Conservation (phyloP, 2,797 vertebrate species). For the Clarias laeviceps region DNA sequence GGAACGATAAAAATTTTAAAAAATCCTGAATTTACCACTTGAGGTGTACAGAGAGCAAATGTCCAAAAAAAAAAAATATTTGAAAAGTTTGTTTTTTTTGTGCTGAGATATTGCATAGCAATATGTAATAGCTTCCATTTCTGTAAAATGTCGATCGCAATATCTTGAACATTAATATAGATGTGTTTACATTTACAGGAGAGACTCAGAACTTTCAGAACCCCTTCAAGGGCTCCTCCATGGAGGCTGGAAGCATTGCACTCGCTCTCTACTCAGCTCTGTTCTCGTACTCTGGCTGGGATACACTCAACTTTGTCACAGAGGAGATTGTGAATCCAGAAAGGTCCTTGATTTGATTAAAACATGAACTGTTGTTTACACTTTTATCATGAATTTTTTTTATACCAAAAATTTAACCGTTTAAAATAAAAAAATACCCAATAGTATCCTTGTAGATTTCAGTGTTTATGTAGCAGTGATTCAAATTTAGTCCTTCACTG, state of each 20-base stretch:
- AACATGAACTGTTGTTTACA: background rate
- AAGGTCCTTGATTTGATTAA: constrained; percentile 68
- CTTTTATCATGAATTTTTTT: background rate
- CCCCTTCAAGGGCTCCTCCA: constrained; percentile 80
- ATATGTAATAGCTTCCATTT: background rate
- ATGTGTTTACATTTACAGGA: constrained; percentile 65
- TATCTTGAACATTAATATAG: background rate
- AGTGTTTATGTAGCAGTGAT: background rate
- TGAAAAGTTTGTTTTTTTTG: too few relatives aligned
- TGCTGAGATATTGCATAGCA: background rate
- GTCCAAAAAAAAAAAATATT: too few relatives aligned
- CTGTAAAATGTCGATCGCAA: too few relatives aligned
- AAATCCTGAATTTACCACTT: too few relatives aligned
- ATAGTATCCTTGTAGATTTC: background rate
- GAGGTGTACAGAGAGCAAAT: too few relatives aligned
- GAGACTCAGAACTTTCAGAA: constrained; percentile 76
- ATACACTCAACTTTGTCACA: constrained; percentile 88
- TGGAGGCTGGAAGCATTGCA: constrained; percentile 75
- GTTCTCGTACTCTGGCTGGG: constrained; percentile 89
- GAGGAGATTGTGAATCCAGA: constrained; percentile 87
- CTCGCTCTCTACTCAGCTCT: constrained; percentile 86
- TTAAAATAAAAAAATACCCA: background rate
- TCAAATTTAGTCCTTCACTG: background rate
- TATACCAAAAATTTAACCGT: background rate
- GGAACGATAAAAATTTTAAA: background rate